phyloP scores from a whole-genome alignment of 2,888 invertebrate species.

The Temnothorax unifasciatus region DNA sequence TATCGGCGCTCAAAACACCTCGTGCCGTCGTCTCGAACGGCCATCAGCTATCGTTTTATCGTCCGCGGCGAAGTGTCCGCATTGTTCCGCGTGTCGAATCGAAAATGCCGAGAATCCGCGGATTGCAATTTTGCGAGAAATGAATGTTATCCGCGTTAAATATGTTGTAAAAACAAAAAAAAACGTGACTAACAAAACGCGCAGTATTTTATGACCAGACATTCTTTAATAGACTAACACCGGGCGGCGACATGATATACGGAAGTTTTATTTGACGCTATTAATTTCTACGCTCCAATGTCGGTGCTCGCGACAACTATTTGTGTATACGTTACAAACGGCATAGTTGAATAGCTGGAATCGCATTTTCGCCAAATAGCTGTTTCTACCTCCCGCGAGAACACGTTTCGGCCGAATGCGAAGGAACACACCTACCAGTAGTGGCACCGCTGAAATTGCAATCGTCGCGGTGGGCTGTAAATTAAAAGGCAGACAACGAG shows the following conservation, averaged over 20 bases:
- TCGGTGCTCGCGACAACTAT: neutral
- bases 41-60: slow-evolving; percentile 43
- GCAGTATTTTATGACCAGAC: neutral
- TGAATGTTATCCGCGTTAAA: slow-evolving; percentile 1
- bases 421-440: slow-evolving; percentile 17
- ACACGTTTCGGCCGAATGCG: slow-evolving; percentile 18
- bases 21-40: slow-evolving; percentile 52
- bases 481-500: slow-evolving; percentile 76
- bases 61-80: slow-evolving; percentile 3
- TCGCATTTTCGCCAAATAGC: slow-evolving; percentile 28
- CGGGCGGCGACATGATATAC: neutral
- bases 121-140: slow-evolving; percentile 19
- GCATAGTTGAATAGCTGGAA: slow-evolving; percentile 16
- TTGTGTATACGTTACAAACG: slow-evolving; percentile 12
- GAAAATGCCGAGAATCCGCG: slow-evolving; percentile 3
- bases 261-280: neutral
- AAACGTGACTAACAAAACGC: neutral
- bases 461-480: slow-evolving; percentile 64
- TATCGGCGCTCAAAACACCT: slow-evolving; percentile 79
- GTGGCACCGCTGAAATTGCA: slow-evolving; percentile 57
- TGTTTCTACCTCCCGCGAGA: slow-evolving; percentile 25
- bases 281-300: slow-evolving; percentile 10
- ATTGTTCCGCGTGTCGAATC: slow-evolving; percentile 25
- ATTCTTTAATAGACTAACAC: neutral
- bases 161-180: neutral